A percentile compares a stretch with the other conserved stretches of the same genome.
Conservation (phyloP, 1,140 invertebrate genomes). For the Lethrus apterus region DNA sequence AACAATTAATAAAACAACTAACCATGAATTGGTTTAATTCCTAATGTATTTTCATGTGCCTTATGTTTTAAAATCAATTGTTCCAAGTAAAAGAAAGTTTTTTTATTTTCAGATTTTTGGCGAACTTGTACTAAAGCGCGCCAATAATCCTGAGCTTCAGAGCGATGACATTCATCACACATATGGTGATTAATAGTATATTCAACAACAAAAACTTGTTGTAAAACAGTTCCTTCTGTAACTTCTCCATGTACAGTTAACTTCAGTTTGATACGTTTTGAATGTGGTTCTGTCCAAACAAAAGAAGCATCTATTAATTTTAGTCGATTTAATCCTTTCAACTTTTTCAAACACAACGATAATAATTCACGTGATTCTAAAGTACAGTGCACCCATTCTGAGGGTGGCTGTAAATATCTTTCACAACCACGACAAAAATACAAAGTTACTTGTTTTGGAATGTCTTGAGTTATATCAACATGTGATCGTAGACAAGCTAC, state of each 20-base stretch:
- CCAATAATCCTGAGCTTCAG: slow-evolving; percentile 98
- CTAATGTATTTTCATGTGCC: slow-evolving; percentile 84
- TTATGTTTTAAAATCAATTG: slow-evolving; percentile 95
- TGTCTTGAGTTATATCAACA: slow-evolving; percentile 93
- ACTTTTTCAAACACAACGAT: slow-evolving; percentile 84
- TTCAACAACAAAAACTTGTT: slow-evolving; percentile 93
- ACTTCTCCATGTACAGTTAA: slow-evolving; percentile 96
- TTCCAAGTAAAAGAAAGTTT: slow-evolving; percentile 97
- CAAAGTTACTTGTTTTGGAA: slow-evolving; percentile 88
- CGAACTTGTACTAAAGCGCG: slow-evolving; percentile 80
- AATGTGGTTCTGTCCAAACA: slow-evolving; percentile 99
- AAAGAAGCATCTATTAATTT: slow-evolving; percentile 93
- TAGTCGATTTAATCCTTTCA: slow-evolving; percentile 87
- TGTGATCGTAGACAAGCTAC: slow-evolving; percentile 82
- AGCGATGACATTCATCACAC: slow-evolving; percentile 95
- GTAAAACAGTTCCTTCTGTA: slow-evolving; percentile 68
- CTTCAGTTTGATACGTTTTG: slow-evolving; percentile 94
- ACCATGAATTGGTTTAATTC: slow-evolving; percentile 91
- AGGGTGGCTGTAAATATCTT: slow-evolving; percentile 89
- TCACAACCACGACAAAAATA: slow-evolving; percentile 90
- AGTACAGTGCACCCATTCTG: slow-evolving; percentile 80
- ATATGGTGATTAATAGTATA: slow-evolving; percentile 87
- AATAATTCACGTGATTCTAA: slow-evolving; percentile 92
- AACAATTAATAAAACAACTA: too few species aligned
- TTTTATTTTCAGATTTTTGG: slow-evolving; percentile 88